phyloP scores from a whole-genome alignment of 2,888 invertebrate genomes.

The Pardosa pseudoannulata region DNA sequence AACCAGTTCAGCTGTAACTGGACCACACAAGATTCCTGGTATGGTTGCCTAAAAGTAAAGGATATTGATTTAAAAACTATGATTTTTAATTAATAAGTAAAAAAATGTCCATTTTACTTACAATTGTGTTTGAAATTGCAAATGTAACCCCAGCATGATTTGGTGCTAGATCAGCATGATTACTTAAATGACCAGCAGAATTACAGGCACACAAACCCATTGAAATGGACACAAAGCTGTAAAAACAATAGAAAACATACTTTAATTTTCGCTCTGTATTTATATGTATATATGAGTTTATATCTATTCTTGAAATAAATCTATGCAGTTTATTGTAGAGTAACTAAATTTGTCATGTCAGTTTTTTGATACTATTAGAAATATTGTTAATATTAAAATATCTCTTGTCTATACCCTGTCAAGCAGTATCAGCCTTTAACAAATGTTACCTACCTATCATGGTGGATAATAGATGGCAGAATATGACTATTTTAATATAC shows the following conservation, averaged over 20 bases:
- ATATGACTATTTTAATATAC: too few relatives aligned
- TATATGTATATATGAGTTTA: neutral
- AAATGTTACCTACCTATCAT: too few relatives aligned
- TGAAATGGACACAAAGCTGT: constrained; percentile 83
- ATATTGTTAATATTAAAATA: too few relatives aligned
- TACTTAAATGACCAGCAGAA: constrained; percentile 86
- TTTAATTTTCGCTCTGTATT: too few relatives aligned
- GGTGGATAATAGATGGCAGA: too few relatives aligned
- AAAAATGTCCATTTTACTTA: constrained; percentile 78
- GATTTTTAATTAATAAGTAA: neutral
- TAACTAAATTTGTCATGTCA: too few relatives aligned
- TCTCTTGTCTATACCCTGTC: too few relatives aligned
- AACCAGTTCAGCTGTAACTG: constrained; percentile 85
- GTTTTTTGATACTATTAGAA: too few relatives aligned
- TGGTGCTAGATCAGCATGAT: constrained; percentile 87
- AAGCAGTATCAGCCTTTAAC: too few relatives aligned
- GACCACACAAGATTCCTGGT: constrained; percentile 87
- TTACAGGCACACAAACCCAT: constrained; percentile 87
- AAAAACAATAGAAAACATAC: constrained; percentile 14
- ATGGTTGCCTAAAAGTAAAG: constrained; percentile 85
- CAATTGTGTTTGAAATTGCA: constrained; percentile 86
- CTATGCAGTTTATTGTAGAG: too few relatives aligned
- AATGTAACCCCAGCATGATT: constrained; percentile 87
- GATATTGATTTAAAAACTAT: neutral
- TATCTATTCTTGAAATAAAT: neutral